Base-by-base conservation (phyloP, 2,888 invertebrate genomes). In the Morinoia aosen region DNA sequence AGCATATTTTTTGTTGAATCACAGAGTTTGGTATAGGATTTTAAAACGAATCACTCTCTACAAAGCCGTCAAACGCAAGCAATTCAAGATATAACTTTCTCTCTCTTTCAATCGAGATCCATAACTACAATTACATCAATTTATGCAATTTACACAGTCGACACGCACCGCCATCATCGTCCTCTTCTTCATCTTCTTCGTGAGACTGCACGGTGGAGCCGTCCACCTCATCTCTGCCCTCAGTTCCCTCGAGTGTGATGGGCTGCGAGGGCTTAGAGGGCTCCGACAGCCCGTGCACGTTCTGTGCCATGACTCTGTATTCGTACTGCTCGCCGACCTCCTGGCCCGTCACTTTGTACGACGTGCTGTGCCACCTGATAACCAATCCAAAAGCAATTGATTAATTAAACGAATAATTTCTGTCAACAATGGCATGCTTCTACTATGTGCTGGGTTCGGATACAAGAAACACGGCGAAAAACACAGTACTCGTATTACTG, bases 281-380 rank as follows among this genome's bases (percentile, higher is more conserved):
- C 58, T 96, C 96, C 19, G 96, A 96, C 56, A 96, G 64, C 25
- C 98, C 98, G 97, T 98, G 98, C 91, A 98, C 98, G 97, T 98
- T 98, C 97, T 98, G 98, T 0, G 98, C 98, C 96, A 98, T 97
- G 8, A 98, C 98, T 95, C 98, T 98, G 97, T 98, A 98, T 96
- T 98, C 97, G 97, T 98, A 98, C 88, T 98, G 97, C 90, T 98
- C 97, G 14, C 98, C 98, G 0, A 98, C 98, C 95, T 97, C 97
- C 95, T 98, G 97, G 95, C 98, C 98, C 58, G 97, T 97, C 4
- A 98, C 98, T 7, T 98, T 98, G 97, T 98, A 98, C 90, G 98
- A 98, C 95, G 98, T 97, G 91, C 98, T 98, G 97, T 98, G 98
- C 97, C 98, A 98, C 96, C 98, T 98, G 96, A 14, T 96, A 64